Evolutionary conservation across 2,113 vertebrate species (phyloP).

Genomic region (Sphyrna mokarran): DNA sequence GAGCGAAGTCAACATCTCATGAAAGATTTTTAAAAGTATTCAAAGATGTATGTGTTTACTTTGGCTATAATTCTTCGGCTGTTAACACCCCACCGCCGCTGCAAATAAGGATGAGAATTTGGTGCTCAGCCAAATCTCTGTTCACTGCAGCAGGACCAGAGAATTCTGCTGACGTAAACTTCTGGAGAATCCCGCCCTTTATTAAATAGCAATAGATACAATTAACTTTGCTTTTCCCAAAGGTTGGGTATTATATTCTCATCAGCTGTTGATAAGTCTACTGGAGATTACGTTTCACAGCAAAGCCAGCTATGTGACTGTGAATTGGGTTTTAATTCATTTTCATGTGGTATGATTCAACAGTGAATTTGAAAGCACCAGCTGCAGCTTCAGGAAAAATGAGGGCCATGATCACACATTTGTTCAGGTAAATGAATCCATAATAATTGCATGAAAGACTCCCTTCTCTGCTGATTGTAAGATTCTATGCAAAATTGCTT

Average conservation of each 20-base stretch:
- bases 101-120: no score
- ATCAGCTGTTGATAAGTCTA: not conserved
- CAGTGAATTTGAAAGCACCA: not conserved
- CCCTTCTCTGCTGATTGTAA: not conserved
- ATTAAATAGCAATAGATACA: not conserved
- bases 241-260: not conserved
- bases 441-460: not conserved
- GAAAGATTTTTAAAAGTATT: not conserved
- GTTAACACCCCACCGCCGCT: no score
- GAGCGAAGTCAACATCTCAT: not conserved
- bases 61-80: not conserved
- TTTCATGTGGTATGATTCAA: not conserved
- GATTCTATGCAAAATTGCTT: not conserved
- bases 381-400: not conserved
- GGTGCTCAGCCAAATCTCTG: no score
- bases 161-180: no score
- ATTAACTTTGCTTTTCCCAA: not conserved
- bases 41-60: not conserved
- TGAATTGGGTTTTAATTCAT: not conserved
- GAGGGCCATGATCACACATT: not conserved
- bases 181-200: not conserved
- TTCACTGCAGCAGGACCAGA: no score
- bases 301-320: not conserved
- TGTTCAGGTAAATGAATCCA: not conserved
- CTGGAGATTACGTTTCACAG: not conserved